Base-by-base conservation (phyloP, 2,113 vertebrate species). In the Conger conger region DNA sequence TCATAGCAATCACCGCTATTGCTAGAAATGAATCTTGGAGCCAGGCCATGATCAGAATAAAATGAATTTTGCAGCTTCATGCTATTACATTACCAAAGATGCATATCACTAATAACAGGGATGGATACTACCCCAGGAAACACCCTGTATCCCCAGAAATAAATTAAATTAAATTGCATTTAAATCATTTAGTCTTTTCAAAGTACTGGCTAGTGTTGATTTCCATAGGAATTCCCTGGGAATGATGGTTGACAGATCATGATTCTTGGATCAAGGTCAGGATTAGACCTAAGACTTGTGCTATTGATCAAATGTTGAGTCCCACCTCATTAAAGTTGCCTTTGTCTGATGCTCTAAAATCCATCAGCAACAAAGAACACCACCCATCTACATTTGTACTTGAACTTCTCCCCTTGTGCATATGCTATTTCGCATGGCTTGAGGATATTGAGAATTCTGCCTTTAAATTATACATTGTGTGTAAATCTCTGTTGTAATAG, bases 311-410 rank as follows among this genome's bases (percentile, higher is more conserved):
- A 77, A 77, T 36, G 35, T 38, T 38, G 36, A 76, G 35, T 38
- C 76, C 17, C 76, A 78, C 76, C 76, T 78, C 76, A 78, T 78
- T 78, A 78, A 38, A 20, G 16, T 18, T 38, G 76, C 13, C 76
- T 78, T 35, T 37, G 33, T 30, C 76, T 20, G 76, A 11, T 16
- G 2, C 33, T 35, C 33, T 30, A 37, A 37, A 36, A 18, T 13
- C 2, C 76, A 36, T 37, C 76, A 77, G 33, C 16, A 23, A 77
- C 33, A 11, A 13, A 36, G 33, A 77, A 77, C 36, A 17, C 7
- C 16, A 18, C 35, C 33, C 1, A 35, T 36, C 4, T 77, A 37
- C 27, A 3, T 36, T 77, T 8, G 5, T 68, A n/a, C 60, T n/a
- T n/a, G 3, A 68, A 68, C 60, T n/a, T 57, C 54, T 68, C 2